Evolutionary conservation across 2,888 invertebrate species (phyloP).

Genomic region (Cataglyphis livida): DNA sequence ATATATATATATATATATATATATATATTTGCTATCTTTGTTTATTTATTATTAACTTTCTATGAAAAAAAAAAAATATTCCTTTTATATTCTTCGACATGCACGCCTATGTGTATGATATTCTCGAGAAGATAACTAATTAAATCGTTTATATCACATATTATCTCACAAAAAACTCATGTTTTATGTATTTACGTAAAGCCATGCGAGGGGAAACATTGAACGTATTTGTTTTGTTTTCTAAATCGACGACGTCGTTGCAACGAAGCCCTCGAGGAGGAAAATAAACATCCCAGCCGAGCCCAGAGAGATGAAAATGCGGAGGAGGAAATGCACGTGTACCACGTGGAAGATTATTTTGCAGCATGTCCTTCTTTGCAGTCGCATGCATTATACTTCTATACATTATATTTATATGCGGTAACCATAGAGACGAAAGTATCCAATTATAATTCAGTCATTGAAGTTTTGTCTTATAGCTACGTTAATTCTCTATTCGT

Average conservation of each 20-base stretch:
- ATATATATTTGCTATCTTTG: neutral
- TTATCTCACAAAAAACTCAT: neutral
- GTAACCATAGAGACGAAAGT: conserved; percentile 22
- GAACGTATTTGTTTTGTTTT: conserved; percentile 33
- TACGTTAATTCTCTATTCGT: neutral
- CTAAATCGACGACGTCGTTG: neutral
- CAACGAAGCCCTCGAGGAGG: neutral
- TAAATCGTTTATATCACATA: neutral
- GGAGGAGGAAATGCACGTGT: neutral
- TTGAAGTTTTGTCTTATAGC: conserved; percentile 3
- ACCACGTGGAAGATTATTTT: conserved; percentile 23
- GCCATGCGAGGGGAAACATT: conserved; percentile 10
- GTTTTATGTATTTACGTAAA: neutral
- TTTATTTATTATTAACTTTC: neutral
- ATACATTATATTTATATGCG: conserved; percentile 10
- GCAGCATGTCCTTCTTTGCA: neutral
- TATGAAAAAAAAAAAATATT: neutral
- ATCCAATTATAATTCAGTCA: conserved; percentile 28
- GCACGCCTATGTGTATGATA: neutral
- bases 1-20: no score
- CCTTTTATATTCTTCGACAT: neutral
- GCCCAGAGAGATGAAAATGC: neutral
- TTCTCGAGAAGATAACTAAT: neutral
- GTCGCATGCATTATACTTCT: conserved; percentile 27
- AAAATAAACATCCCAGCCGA: conserved; percentile 30